phyloP scores from a whole-genome alignment of 2,113 vertebrate species.

The Gobiocypris rarus region DNA sequence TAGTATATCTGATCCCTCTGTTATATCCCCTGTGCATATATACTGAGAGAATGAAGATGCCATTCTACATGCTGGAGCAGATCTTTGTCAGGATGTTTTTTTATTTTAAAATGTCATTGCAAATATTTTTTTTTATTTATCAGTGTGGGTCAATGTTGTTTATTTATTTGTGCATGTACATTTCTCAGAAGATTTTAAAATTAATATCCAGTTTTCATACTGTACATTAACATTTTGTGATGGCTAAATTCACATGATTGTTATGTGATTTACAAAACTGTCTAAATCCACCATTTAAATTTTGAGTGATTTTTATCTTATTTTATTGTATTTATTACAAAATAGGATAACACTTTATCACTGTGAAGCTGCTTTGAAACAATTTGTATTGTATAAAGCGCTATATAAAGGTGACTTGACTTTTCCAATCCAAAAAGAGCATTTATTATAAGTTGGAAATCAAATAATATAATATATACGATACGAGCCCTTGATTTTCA shows the following conservation, averaged over 20 bases:
- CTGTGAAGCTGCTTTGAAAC: too few relatives aligned
- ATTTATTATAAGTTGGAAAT: not conserved
- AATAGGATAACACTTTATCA: too few relatives aligned
- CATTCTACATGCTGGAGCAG: not conserved
- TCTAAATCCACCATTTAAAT: too few relatives aligned
- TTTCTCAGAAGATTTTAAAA: not conserved
- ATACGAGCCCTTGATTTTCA: not conserved
- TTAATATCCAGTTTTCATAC: not conserved
- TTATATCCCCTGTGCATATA: not conserved
- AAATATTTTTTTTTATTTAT: not conserved
- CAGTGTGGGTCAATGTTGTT: not conserved
- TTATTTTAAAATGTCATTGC: not conserved
- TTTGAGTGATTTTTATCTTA: too few relatives aligned
- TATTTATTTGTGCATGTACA: not conserved
- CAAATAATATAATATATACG: not conserved
- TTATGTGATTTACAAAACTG: too few relatives aligned
- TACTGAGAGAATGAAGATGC: not conserved
- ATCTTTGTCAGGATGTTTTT: not conserved
- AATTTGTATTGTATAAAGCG: too few relatives aligned
- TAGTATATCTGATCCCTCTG: slow-evolving; percentile 11
- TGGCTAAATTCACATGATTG: too few relatives aligned
- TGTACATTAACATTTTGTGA: not conserved
- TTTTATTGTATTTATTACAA: too few relatives aligned
- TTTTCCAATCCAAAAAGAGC: not conserved
- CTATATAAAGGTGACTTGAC: too few relatives aligned